phyloP scores from a whole-genome alignment of 1,140 invertebrate species.

The Himalopsyche phryganea region DNA sequence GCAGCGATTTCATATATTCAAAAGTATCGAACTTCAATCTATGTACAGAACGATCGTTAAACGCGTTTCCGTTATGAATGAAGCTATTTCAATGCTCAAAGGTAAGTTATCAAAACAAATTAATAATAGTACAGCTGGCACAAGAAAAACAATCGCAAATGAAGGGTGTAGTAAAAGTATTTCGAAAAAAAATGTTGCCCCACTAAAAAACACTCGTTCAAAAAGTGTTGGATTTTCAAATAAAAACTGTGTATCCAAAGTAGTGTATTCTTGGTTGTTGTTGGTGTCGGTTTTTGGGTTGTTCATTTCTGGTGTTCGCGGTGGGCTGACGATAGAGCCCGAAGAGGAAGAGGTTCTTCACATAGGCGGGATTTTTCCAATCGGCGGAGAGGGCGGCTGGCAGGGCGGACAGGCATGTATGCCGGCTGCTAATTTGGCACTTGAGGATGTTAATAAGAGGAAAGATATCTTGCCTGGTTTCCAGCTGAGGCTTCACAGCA shows the following conservation, averaged over 20 bases:
- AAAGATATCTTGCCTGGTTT: slow-evolving; percentile 90
- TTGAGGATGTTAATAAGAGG: slow-evolving; percentile 92
- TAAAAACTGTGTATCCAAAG: neutral
- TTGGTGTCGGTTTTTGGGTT: neutral
- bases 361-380: slow-evolving; percentile 97
- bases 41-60: neutral
- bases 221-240: neutral
- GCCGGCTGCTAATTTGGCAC: slow-evolving; percentile 91
- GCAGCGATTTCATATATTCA: too few relatives aligned
- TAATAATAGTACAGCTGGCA: neutral
- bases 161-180: too few relatives aligned
- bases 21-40: too few relatives aligned
- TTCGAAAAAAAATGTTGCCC: too few relatives aligned
- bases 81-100: slow-evolving; percentile 5
- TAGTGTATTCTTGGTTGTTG: neutral
- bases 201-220: neutral
- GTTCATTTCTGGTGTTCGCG: slow-evolving; percentile 32
- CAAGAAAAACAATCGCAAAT: too few relatives aligned
- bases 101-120: slow-evolving; percentile 1
- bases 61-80: slow-evolving; percentile 9
- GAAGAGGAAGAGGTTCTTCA: slow-evolving; percentile 75
- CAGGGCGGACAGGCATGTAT: slow-evolving; percentile 91
- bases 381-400: slow-evolving; percentile 92
- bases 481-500: slow-evolving; percentile 85
- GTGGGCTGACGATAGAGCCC: slow-evolving; percentile 37